These are phyloP conservation scores for Leptothorax acervorum DNA, from an alignment of 2,888 invertebrate genomes.

Conservation along the genomic window DNA sequence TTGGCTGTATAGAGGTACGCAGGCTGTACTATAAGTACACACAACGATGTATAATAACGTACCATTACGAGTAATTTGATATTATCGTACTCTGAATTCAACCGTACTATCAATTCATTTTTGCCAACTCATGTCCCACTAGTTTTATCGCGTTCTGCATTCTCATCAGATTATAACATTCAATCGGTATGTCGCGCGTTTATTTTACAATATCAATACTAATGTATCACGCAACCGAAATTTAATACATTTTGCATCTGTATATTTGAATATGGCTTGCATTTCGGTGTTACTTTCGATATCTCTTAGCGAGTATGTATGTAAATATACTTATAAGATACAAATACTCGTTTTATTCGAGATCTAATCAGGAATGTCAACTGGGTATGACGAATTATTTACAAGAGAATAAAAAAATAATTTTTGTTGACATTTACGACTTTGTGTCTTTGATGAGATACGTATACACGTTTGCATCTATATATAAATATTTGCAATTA, in stretches of 20 bases:
- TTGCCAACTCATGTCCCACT: neutral
- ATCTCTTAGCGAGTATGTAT: conserved; percentile 46
- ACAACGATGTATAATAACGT: neutral
- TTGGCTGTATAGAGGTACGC: conserved; percentile 59
- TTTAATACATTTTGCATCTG: conserved; percentile 14
- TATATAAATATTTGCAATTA: conserved; percentile 25
- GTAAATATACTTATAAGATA: conserved; percentile 45
- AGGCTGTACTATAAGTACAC: neutral
- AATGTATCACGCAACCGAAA: neutral
- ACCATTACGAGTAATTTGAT: neutral
- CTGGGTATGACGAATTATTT: neutral
- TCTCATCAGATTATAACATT: neutral
- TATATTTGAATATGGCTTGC: neutral
- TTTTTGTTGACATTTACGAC: neutral
- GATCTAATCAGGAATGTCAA: neutral
- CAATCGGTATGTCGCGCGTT: neutral
- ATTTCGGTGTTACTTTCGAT: neutral
- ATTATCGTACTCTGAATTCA: conserved; percentile 17
- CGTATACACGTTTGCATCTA: neutral
- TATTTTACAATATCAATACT: neutral
- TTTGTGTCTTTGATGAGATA: neutral
- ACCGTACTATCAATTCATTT: neutral
- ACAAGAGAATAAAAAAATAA: neutral
- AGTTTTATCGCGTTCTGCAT: neutral
- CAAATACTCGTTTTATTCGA: neutral